Conservation (phyloP, 2,113 vertebrate species). For the Phylloscopus whistleri region DNA sequence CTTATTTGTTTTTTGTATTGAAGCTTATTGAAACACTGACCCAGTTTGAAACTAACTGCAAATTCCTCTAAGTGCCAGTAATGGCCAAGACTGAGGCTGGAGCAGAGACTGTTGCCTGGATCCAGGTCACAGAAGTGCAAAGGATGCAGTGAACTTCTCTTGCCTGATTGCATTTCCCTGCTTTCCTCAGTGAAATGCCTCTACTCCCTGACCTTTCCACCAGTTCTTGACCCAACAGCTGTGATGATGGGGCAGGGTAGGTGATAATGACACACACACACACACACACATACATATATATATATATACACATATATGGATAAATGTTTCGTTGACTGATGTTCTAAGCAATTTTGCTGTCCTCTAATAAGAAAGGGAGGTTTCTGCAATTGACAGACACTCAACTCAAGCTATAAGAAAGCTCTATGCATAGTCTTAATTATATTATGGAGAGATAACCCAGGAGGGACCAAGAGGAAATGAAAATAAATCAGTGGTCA, state of each 20-base stretch:
- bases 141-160: neutral
- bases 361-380: neutral
- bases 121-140: neutral
- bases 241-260: neutral
- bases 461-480: neutral
- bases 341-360: neutral
- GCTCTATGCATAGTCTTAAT: neutral
- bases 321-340: neutral
- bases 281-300: neutral
- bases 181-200: neutral
- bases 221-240: neutral
- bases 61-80: neutral
- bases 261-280: neutral
- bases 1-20: neutral
- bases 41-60: neutral
- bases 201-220: neutral
- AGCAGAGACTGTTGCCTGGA: neutral
- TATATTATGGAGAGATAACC: neutral
- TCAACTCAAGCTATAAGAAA: neutral
- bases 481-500: neutral
- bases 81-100: neutral
- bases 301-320: accelerated
- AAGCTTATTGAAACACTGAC: neutral
- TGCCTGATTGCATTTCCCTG: neutral
- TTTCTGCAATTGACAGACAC: neutral